phyloP scores from a whole-genome alignment of 1,140 invertebrate genomes.

The Heliothis virescens region DNA sequence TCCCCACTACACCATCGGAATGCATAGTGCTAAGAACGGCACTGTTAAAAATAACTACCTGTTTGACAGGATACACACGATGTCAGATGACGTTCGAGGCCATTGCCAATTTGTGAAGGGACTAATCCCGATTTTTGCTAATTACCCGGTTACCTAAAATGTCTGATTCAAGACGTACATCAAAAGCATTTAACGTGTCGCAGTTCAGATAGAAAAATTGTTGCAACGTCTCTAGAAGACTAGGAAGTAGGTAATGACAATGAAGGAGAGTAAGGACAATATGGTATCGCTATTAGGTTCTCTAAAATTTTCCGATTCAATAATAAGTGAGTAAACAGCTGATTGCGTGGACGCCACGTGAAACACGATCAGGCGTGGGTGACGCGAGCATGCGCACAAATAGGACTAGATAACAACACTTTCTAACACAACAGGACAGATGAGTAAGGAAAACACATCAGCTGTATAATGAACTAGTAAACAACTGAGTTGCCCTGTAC shows the following conservation, averaged over 20 bases:
- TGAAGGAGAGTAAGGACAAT: not conserved
- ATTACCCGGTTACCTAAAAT: not conserved
- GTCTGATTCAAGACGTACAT: not conserved
- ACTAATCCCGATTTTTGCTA: not conserved
- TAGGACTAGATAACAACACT: slow-evolving; percentile 32
- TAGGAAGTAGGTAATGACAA: not conserved
- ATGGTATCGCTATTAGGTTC: not conserved
- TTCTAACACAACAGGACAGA: slow-evolving; percentile 28
- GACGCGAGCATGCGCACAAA: slow-evolving; percentile 51
- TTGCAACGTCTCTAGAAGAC: not conserved
- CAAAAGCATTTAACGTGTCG: not conserved
- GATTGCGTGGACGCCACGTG: slow-evolving; percentile 64
- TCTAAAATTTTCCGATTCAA: slow-evolving; percentile 48
- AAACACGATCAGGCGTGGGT: slow-evolving; percentile 57
- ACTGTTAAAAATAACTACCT: slow-evolving; percentile 82
- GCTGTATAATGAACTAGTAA: slow-evolving; percentile 7
- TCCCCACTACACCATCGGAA: slow-evolving; percentile 78
- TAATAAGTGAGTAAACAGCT: slow-evolving; percentile 60
- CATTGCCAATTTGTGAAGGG: slow-evolving; percentile 60
- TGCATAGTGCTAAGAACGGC: slow-evolving; percentile 76
- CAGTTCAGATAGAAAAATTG: not conserved
- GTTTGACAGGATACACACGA: slow-evolving; percentile 68
- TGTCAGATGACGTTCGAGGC: slow-evolving; percentile 66
- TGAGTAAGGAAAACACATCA: slow-evolving; percentile 8
- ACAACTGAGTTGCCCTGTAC: slow-evolving; percentile 1